Conservation (phyloP, 2,797 vertebrate genomes). For the Rhinella marina region DNA sequence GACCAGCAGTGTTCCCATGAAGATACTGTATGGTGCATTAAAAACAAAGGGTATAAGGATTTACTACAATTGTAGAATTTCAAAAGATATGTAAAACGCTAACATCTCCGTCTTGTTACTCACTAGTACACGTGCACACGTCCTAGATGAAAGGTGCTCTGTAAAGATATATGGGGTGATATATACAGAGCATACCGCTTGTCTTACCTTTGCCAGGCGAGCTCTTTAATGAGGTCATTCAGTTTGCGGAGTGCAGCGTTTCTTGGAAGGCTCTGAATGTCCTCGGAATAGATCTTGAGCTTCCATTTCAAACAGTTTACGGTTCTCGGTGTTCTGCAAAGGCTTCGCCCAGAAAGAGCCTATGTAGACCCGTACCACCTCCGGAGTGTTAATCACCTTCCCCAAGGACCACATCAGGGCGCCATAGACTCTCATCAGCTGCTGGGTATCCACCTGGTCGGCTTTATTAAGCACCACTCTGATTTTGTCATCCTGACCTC, state of each 20-base stretch:
- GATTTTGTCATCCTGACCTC: constrained; percentile 97
- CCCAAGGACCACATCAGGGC: constrained; percentile 98
- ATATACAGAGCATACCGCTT: background rate
- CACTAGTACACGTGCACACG: background rate
- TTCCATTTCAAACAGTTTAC: constrained; percentile 91
- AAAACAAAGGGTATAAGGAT: too few relatives aligned
- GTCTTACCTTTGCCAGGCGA: constrained; percentile 90
- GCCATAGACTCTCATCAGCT: constrained; percentile 96
- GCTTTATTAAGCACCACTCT: constrained; percentile 95
- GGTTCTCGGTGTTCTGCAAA: constrained; percentile 91
- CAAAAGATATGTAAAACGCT: background rate
- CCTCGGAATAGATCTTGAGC: constrained; percentile 93
- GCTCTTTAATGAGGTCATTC: constrained; percentile 97
- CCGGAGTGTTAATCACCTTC: constrained; percentile 95
- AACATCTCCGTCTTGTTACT: background rate
- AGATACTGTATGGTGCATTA: too few relatives aligned
- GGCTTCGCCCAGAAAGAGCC: constrained; percentile 97
- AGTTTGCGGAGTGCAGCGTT: constrained; percentile 95
- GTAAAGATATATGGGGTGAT: too few relatives aligned
- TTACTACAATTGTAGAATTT: background rate
- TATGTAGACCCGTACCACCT: constrained; percentile 93
- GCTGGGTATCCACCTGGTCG: constrained; percentile 96
- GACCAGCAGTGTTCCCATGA: too few relatives aligned
- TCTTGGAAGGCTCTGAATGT: constrained; percentile 92
- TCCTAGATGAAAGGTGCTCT: background rate